Evolutionary conservation across 2,797 vertebrate genomes (phyloP), one percentile per base, ranked within the genome.

Genomic region (Semotilus atromaculatus): DNA sequence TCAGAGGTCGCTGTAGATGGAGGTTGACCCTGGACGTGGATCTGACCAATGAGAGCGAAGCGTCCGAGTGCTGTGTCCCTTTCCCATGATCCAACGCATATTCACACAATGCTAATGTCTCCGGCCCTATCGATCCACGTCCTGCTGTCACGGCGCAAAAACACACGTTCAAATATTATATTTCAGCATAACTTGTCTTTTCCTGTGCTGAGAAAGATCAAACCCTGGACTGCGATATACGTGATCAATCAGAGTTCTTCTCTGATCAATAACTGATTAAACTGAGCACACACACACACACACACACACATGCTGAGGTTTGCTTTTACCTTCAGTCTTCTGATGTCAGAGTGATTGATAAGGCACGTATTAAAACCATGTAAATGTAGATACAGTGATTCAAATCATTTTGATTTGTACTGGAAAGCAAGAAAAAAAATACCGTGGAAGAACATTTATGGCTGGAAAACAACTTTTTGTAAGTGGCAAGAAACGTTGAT

Each of bases 101-200:
- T 95, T 95, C 93, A 94, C 90, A 91, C 91, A 91, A 95, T 94
- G 92, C 89, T 94, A 94, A 95, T 94, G 91, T 93, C 93, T 91
- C 93, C 90, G 92, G 36, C 51, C 89, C 86, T 91, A 94, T 93
- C 92, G 94, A 93, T 93, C 89, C 85, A 85, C 90, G 58, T 67
- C 90, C 91, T 88, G 90, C 88, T 89, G 89, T 85, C 87, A 86
- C 82, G 0, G 55, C 5, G 1, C 58, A 62, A 5, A 60, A 2
- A 3, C 58, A 7, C 58, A 2, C 2, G 21, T 0, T 5, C 74
- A 60, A 19, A 68, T 53, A 53, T 38, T 2, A 78, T 71, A 48
- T 40, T 21, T 16, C 16, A 36, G 34, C 64, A 43, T 13, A 23
- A 29, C 43, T 0, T 5, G 10, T 83, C 14, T 87, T 18, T 14